Conservation (phyloP, 2,888 invertebrate genomes). For the Tinea trinotella region DNA sequence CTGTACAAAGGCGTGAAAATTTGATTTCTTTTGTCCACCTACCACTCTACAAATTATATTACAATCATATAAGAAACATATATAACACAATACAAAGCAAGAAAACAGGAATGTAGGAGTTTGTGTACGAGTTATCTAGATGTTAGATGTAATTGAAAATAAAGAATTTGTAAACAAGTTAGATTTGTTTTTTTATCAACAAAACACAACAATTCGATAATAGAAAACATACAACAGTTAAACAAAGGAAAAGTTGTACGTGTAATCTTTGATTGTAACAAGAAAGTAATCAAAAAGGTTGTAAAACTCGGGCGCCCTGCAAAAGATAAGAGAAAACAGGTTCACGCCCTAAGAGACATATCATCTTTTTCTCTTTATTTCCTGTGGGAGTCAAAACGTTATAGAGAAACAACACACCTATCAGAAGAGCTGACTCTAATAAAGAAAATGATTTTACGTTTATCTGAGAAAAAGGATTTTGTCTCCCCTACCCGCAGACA, state of each 20-base stretch:
- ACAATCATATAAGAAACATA: too few species aligned
- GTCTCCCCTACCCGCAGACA: slow-evolving; percentile 1
- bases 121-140: too few species aligned
- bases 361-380: slow-evolving; percentile 41
- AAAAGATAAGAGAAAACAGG: slow-evolving; percentile 16
- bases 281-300: slow-evolving; percentile 45
- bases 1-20: too few species aligned
- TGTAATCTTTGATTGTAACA: slow-evolving; percentile 17
- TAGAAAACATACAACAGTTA: slow-evolving; percentile 16
- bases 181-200: slow-evolving; percentile 6
- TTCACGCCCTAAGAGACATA: slow-evolving; percentile 24
- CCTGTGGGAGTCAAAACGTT: slow-evolving; percentile 46
- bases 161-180: background rate
- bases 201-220: slow-evolving; percentile 1
- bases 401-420: slow-evolving; percentile 46
- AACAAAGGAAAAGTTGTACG: slow-evolving; percentile 16
- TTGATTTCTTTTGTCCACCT: too few species aligned
- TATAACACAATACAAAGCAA: too few species aligned
- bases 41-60: too few species aligned
- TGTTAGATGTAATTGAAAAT: background rate
- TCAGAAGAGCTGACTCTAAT: slow-evolving; percentile 32
- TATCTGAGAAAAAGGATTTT: slow-evolving; percentile 17
- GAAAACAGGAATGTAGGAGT: too few species aligned
- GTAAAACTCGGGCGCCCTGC: slow-evolving; percentile 24
- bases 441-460: slow-evolving; percentile 27